Evolutionary conservation across 2,888 invertebrate genomes (phyloP).

Genomic region (Oscheius myriophilus): DNA sequence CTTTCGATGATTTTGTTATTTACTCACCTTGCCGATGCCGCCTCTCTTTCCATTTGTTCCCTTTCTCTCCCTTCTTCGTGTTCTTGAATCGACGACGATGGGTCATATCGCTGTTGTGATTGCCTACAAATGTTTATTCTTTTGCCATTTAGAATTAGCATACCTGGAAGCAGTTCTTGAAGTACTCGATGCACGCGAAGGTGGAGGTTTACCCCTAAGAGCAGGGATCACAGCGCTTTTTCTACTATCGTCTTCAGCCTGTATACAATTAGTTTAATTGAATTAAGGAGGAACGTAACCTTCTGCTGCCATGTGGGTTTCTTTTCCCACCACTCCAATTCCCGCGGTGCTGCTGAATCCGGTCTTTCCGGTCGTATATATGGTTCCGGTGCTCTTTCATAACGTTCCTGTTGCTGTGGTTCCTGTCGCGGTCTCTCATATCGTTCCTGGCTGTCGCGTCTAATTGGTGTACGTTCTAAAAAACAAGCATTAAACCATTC

Average conservation of each 20-base stretch:
- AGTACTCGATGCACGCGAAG: constrained; percentile 37
- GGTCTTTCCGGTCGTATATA: constrained; percentile 1
- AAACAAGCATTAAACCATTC: not conserved
- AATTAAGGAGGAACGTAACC: constrained; percentile 16
- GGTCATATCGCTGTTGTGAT: constrained; percentile 38
- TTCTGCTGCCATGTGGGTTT: constrained; percentile 49
- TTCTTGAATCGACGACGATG: constrained; percentile 40
- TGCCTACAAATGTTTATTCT: not conserved
- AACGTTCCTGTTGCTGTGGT: no score
- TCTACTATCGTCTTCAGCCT: constrained; percentile 22
- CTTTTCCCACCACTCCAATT: constrained; percentile 61
- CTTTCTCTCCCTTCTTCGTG: constrained; percentile 20
- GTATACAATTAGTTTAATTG: not conserved
- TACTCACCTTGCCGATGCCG: no score
- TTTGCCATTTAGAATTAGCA: no score
- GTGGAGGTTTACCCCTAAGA: constrained; percentile 43
- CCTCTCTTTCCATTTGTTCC: not conserved
- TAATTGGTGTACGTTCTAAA: constrained; percentile 30
- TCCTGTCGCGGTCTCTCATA: constrained; percentile 13
- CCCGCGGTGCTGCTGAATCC: constrained; percentile 32
- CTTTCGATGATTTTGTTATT: no score
- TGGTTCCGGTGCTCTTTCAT: no score
- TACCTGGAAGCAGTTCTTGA: constrained; percentile 30
- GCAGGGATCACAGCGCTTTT: constrained; percentile 56
- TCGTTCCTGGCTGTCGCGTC: constrained; percentile 21